Evolutionary conservation across 2,888 invertebrate genomes (phyloP).

Genomic region (Tetranychus truncatus): DNA sequence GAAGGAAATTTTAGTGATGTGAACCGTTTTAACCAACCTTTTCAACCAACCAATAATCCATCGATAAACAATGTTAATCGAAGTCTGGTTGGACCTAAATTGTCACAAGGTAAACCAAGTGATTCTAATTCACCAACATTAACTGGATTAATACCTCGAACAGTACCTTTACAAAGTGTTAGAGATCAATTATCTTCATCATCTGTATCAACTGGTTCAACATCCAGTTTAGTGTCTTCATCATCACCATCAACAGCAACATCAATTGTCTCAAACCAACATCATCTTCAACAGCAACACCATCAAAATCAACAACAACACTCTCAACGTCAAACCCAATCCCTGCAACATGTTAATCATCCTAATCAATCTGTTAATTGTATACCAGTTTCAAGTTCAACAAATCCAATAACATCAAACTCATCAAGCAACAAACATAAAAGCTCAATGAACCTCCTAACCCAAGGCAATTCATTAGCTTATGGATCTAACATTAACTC

Average conservation of each 20-base stretch:
- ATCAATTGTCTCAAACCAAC: neutral
- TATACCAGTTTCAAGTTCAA: neutral
- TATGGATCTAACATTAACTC: neutral
- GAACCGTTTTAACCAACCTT: neutral
- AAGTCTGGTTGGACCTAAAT: neutral
- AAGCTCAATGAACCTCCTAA: neutral
- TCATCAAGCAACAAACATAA: neutral
- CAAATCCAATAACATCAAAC: neutral
- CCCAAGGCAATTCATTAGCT: neutral
- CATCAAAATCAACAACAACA: neutral
- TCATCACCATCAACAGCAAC: neutral
- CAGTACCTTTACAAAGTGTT: constrained; percentile 17
- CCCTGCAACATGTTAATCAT: neutral
- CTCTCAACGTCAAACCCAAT: neutral
- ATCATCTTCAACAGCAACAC: neutral
- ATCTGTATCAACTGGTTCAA: neutral
- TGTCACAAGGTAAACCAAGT: neutral
- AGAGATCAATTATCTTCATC: constrained; percentile 14
- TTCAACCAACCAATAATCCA: neutral
- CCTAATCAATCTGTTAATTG: neutral
- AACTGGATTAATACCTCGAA: constrained; percentile 15
- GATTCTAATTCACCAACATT: neutral
- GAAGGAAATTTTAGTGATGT: neutral
- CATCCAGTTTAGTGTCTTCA: neutral
- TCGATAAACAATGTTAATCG: neutral